Base-by-base conservation (phyloP, 2,888 invertebrate genomes). In the Escarpia spicata region DNA sequence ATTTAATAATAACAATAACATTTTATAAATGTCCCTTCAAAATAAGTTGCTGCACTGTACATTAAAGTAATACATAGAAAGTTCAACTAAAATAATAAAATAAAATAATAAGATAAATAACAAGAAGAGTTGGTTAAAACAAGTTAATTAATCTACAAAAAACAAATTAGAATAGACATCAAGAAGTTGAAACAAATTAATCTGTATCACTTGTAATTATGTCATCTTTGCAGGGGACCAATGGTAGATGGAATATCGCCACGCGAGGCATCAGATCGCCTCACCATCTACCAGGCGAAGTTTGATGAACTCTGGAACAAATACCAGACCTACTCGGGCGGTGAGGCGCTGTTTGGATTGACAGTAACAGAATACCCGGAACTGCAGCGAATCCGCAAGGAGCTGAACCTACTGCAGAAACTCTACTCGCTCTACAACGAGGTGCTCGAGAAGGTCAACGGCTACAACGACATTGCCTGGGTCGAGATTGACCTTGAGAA, bases 251-350 rank as follows among this genome's bases (percentile, higher is more conserved):
- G 99, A 0, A 97, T 99, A 15, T 98, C 98, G 89, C 99, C 99
- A 0, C 97, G 99, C 93, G 99, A 99, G 96, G 99, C 99, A 6
- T 99, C 99, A 0, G 99, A 99, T 96, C 97, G 98, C 91, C 97
- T 99, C 91, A 98, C 98, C 95, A 97, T 99, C 90, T 96, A 94
- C 95, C 96, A 96, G 94, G 98, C 98, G 96, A 98, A 98, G 90
- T 99, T 99, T 96, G 99, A 99, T 96, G 98, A 98, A 3, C 98
- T 99, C 97, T 99, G 99, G 99, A 97, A 99, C 92, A 98, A 98
- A 95, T 97, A 99, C 92, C 98, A 98, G 96, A 98, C 98, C 0
- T 99, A 99, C 96, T 98, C 98, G 96, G 99, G 98, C 95, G 99
- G 99, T 0, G 99, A 99, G 96, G 99, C 99, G 96, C 97, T 99